Conservation (phyloP, 1,140 invertebrate genomes). For the Drosophila nikananu region DNA sequence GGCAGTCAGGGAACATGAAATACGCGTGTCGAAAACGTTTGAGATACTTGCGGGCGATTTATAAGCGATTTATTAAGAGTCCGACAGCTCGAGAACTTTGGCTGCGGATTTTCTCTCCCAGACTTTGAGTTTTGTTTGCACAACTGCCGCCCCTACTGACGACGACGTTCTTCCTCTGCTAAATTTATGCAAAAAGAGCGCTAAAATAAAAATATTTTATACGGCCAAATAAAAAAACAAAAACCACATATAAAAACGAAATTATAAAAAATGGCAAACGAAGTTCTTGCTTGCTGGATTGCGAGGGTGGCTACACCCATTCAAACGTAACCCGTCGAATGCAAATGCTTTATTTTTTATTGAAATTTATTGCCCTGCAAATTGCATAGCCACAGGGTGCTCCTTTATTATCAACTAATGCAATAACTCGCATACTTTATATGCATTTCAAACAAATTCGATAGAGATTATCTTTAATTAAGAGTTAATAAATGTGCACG, state of each 20-base stretch:
- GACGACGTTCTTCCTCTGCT: conserved; percentile 13
- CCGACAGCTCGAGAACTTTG: conserved; percentile 24
- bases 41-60: conserved; percentile 69
- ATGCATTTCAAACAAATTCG: conserved; percentile 33
- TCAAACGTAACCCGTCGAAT: conserved; percentile 8
- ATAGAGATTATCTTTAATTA: conserved; percentile 49
- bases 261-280: conserved; percentile 65
- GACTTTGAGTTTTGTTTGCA: conserved; percentile 56
- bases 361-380: conserved; percentile 44
- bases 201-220: conserved; percentile 40
- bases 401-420: conserved; percentile 46
- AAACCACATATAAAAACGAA: conserved; percentile 31
- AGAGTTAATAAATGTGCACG: conserved; percentile 43
- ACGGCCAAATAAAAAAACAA: conserved; percentile 21
- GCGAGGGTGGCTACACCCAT: conserved; percentile 35
- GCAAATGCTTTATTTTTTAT: conserved; percentile 43
- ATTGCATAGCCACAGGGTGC: conserved; percentile 55
- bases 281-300: conserved; percentile 32
- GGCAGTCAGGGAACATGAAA: conserved; percentile 44
- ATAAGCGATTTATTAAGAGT: conserved; percentile 71
- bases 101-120: conserved; percentile 30
- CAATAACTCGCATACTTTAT: conserved; percentile 40
- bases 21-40: conserved; percentile 67
- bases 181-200: conserved; percentile 51
- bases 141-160: conserved; percentile 55